A percentile compares a stretch with the other conserved stretches of the same genome.
Conservation (phyloP, 2,888 invertebrate genomes). For the Agrotis clavis region DNA sequence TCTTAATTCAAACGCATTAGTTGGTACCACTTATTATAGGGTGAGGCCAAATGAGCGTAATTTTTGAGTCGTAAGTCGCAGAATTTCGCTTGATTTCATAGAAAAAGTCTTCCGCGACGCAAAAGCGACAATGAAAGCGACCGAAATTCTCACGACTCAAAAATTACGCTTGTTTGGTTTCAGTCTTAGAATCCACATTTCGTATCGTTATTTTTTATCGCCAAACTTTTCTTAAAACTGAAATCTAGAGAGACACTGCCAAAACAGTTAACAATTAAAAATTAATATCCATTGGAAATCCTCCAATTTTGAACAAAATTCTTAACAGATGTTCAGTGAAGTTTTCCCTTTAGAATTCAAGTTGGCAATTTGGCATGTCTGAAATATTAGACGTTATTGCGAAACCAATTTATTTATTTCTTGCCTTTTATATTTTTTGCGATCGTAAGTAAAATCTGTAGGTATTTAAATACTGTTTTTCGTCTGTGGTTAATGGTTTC, state of each 20-base stretch:
- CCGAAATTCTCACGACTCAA: too few species aligned
- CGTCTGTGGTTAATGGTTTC: background rate
- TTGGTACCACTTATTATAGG: too few species aligned
- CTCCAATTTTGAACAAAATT: conserved; percentile 32
- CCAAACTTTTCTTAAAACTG: background rate
- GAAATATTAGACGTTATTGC: conserved; percentile 36
- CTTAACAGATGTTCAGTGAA: conserved; percentile 40
- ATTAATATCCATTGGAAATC: conserved; percentile 30
- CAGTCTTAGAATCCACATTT: background rate
- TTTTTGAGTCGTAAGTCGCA: too few species aligned
- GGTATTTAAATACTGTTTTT: background rate
- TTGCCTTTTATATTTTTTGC: conserved; percentile 12
- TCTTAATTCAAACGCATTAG: too few species aligned
- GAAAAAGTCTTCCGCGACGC: too few species aligned
- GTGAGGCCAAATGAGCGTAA: too few species aligned
- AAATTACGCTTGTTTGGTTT: too few species aligned
- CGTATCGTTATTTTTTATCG: background rate
- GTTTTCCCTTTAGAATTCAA: conserved; percentile 42
- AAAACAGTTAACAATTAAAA: conserved; percentile 27
- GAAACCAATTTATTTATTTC: conserved; percentile 44
- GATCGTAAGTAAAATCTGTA: background rate
- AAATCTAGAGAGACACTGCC: background rate
- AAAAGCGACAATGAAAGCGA: too few species aligned
- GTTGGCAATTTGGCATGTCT: conserved; percentile 24
- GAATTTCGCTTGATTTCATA: too few species aligned